These are phyloP conservation scores for Adrianichthys oophorus DNA, from an alignment of 2,797 vertebrate species.

Conservation along the genomic window DNA sequence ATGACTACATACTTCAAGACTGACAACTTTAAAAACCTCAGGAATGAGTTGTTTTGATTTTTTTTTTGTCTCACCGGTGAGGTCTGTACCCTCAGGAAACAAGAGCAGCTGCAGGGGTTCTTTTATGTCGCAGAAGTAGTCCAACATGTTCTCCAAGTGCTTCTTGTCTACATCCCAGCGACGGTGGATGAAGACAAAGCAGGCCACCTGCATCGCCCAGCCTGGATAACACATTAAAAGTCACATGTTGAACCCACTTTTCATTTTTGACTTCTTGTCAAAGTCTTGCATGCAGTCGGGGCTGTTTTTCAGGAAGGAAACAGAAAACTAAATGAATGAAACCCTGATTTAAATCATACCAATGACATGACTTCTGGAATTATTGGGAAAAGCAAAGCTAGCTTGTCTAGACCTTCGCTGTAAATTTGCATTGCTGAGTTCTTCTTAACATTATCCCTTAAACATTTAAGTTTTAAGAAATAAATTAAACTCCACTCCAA, in stretches of 20 bases:
- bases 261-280: slow-evolving; percentile 2
- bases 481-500: no score
- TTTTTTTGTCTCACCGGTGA: slow-evolving; percentile 84
- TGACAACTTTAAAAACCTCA: background rate
- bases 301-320: background rate
- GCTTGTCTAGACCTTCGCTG: background rate
- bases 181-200: slow-evolving; percentile 93
- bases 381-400: background rate
- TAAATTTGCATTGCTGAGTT: background rate
- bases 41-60: slow-evolving; percentile 1
- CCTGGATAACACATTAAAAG: slow-evolving; percentile 72
- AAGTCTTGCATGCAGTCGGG: background rate
- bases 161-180: slow-evolving; percentile 91
- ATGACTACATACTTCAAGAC: slow-evolving; percentile 13
- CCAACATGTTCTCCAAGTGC: slow-evolving; percentile 92
- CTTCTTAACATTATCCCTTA: no score
- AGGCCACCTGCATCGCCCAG: slow-evolving; percentile 98
- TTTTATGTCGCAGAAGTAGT: slow-evolving; percentile 94
- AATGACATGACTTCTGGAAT: background rate
- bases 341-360: background rate
- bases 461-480: no score
- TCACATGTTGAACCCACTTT: slow-evolving; percentile 16
- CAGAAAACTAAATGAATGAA: background rate
- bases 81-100: slow-evolving; percentile 97
- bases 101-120: slow-evolving; percentile 95